Percentiles rank a stretch among this genome's conserved stretches.
Evolutionary conservation across 2,888 invertebrate genomes (phyloP).

Genomic region (Tetragonula carbonaria): DNA sequence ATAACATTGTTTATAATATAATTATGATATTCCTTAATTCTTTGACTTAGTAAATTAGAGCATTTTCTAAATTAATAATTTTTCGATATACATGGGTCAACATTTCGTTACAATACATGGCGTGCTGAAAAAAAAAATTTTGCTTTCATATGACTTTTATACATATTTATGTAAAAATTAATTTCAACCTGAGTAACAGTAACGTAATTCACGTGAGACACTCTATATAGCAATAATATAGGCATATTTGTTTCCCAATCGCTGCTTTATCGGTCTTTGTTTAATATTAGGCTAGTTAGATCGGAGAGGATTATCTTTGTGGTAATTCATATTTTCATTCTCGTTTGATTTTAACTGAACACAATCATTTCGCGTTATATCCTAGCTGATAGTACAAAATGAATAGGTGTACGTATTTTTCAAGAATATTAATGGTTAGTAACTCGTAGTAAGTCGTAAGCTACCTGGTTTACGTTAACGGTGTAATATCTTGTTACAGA

Average conservation of each 20-base stretch:
- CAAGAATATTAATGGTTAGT: slow-evolving; percentile 1
- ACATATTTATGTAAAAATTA: too few species aligned
- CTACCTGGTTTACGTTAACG: slow-evolving; percentile 1
- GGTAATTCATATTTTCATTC: slow-evolving; percentile 2
- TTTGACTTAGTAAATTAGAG: too few species aligned
- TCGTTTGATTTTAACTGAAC: slow-evolving; percentile 3
- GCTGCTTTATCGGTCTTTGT: background rate
- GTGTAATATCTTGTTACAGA: background rate
- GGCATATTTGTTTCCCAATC: background rate
- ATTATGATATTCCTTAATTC: too few species aligned
- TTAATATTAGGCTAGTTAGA: background rate
- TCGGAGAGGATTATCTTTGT: background rate
- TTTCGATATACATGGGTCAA: too few species aligned
- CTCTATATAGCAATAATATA: background rate
- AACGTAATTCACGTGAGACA: too few species aligned
- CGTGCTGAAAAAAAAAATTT: too few species aligned
- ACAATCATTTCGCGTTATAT: background rate
- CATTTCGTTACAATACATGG: too few species aligned
- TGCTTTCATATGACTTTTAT: too few species aligned
- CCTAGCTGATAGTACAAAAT: background rate
- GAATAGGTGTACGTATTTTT: slow-evolving; percentile 2
- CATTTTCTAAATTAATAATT: too few species aligned
- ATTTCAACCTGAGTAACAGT: too few species aligned
- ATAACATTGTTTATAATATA: too few species aligned
- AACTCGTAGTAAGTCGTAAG: background rate